Percentiles rank a stretch among this genome's conserved stretches.
Conservation (phyloP, 1,140 invertebrate genomes). For the Sarcophaga peregrina region DNA sequence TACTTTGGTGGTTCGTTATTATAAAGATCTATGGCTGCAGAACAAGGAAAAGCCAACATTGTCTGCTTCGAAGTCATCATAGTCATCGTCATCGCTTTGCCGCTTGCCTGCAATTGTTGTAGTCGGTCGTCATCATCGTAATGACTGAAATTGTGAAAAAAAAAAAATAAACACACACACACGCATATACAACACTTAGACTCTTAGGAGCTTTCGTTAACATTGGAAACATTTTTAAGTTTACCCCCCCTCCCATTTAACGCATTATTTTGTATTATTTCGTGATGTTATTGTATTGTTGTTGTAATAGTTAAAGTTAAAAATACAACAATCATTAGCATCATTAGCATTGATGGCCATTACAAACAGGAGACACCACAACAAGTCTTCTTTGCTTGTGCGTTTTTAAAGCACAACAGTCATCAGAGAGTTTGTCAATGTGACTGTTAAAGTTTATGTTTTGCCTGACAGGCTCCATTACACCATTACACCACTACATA, state of each 20-base stretch:
- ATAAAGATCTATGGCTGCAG: slow-evolving; percentile 19
- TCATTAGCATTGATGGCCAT: slow-evolving; percentile 41
- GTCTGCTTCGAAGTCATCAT: background rate
- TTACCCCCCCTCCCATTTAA: background rate
- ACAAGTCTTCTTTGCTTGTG: slow-evolving; percentile 23
- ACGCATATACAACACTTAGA: background rate
- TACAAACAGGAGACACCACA: slow-evolving; percentile 32
- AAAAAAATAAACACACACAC: no score
- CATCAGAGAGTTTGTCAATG: slow-evolving; percentile 34
- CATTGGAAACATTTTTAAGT: slow-evolving; percentile 3
- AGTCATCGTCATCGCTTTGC: background rate
- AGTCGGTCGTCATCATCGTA: background rate
- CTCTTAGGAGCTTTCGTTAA: background rate
- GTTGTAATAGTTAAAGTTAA: slow-evolving; percentile 24
- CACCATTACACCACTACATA: slow-evolving; percentile 39
- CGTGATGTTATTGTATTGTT: background rate
- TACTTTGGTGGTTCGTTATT: slow-evolving; percentile 6
- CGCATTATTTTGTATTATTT: slow-evolving; percentile 21
- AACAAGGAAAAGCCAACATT: slow-evolving; percentile 1
- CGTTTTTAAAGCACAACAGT: background rate
- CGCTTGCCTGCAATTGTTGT: background rate
- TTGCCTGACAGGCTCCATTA: slow-evolving; percentile 41
- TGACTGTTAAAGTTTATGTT: slow-evolving; percentile 42
- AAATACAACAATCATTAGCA: slow-evolving; percentile 40
- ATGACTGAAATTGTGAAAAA: no score